Percentiles rank a stretch among this genome's conserved stretches.
Conservation (phyloP, 2,888 invertebrate genomes). For the Macrophya alboannulata region DNA sequence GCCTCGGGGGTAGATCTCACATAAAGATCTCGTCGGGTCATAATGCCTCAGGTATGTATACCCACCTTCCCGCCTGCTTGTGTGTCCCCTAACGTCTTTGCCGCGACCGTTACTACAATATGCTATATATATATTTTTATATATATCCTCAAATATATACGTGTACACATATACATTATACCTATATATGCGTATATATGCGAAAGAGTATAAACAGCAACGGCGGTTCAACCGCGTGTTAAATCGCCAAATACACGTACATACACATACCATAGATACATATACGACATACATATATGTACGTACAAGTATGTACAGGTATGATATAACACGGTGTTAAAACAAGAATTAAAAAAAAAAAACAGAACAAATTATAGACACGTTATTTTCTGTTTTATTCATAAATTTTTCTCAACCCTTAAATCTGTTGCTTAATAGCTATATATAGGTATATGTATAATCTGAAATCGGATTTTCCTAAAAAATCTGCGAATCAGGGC, state of each 20-base stretch:
- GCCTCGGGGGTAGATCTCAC: slow-evolving; percentile 73
- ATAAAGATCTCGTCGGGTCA: slow-evolving; percentile 75
- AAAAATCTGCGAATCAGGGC: too few species aligned
- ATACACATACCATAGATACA: neutral
- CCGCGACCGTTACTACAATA: slow-evolving; percentile 73
- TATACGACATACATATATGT: neutral
- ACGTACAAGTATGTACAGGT: too few species aligned
- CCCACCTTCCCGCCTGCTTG: slow-evolving; percentile 51
- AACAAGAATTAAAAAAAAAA: too few species aligned
- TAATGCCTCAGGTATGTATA: slow-evolving; percentile 65
- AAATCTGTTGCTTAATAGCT: too few species aligned
- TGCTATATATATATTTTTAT: neutral
- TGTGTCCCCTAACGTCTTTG: slow-evolving; percentile 71
- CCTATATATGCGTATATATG: neutral
- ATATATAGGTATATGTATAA: too few species aligned
- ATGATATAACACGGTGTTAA: too few species aligned
- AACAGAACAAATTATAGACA: too few species aligned
- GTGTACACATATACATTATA: neutral
- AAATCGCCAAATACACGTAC: neutral
- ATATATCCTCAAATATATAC: neutral
- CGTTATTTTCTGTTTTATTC: too few species aligned
- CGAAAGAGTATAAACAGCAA: neutral
- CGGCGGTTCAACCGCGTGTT: neutral
- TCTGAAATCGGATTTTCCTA: too few species aligned
- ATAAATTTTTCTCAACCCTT: too few species aligned